Evolutionary conservation across 2,888 invertebrate genomes (phyloP), one percentile per base, ranked within the genome.

Genomic region (Acanthosoma haemorrhoidale): DNA sequence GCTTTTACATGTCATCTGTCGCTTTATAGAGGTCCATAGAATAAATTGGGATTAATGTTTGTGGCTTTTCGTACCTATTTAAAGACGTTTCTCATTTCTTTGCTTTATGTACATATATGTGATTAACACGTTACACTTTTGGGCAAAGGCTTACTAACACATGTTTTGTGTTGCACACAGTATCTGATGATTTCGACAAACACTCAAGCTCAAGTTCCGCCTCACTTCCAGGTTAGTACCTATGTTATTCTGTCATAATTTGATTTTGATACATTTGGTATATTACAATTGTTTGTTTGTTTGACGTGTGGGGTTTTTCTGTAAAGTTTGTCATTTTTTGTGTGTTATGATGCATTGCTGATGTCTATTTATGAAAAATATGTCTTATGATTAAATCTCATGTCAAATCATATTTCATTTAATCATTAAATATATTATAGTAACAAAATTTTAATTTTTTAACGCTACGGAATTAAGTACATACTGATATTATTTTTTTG

Each of bases 151-250:
- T 67, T 67, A 67, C 67, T 67, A 67, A 67, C 67, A 67, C 67
- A 16, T 57, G 16, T 67, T 67, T 67, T 67, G 39, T 67, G 67
- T 64, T 64, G 64, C 64, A 64, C 67, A 67, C 73, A 76, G 75
- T 74, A 73, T 74, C 72, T 72, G 75, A 76, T 72, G 75, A 87
- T 81, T 85, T 84, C 82, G 86, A 87, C 83, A 86, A 85, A 82
- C 86, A 85, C 80, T 87, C 86, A 82, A 86, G 85, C 81, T 86
- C 86, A 81, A 86, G 86, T 81, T 86, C 86, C 78, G 84, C 85
- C 78, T 86, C 86, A 76, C 81, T 86, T 79, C 85, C 86, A 86
- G 87, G 87, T 87, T 84, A 83, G 84, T 84, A 80, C 36, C 29
- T 21, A 18, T 32, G 29, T 60, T 34, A n/a, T 60, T 3, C 18